phyloP scores from a whole-genome alignment of 2,888 invertebrate species.

The Conomelus anceps region DNA sequence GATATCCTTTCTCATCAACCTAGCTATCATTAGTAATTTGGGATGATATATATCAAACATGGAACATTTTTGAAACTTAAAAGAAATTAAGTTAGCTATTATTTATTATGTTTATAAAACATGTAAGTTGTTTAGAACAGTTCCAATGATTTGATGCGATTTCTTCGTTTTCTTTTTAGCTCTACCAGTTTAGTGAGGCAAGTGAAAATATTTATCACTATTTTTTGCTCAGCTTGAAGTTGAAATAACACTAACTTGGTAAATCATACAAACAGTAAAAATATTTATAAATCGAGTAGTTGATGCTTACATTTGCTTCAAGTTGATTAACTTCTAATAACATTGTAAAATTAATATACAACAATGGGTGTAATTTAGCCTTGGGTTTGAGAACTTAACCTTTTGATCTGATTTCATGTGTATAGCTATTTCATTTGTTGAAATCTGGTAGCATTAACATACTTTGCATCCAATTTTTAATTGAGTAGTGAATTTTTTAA shows the following conservation, averaged over 20 bases:
- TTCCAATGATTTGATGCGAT: conserved; percentile 5
- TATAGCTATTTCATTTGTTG: neutral
- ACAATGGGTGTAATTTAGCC: neutral
- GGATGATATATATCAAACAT: neutral
- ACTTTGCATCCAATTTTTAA: neutral
- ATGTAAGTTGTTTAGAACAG: neutral
- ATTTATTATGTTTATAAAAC: neutral
- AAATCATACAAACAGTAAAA: neutral
- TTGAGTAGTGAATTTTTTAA: neutral
- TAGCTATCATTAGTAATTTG: neutral
- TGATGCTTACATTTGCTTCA: neutral
- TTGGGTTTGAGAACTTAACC: neutral
- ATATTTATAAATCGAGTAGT: neutral
- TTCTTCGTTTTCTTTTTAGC: conserved; percentile 16
- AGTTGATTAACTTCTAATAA: neutral
- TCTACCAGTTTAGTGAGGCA: conserved; percentile 17
- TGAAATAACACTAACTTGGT: neutral
- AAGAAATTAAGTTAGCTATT: neutral
- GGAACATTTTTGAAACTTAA: neutral
- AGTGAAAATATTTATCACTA: conserved; percentile 8
- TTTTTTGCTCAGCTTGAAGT: neutral
- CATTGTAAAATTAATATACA: neutral
- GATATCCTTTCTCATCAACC: neutral
- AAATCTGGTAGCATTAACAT: neutral
- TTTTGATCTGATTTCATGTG: neutral